Base-by-base conservation (phyloP, 1,140 invertebrate species). In the Hermetia illucens region DNA sequence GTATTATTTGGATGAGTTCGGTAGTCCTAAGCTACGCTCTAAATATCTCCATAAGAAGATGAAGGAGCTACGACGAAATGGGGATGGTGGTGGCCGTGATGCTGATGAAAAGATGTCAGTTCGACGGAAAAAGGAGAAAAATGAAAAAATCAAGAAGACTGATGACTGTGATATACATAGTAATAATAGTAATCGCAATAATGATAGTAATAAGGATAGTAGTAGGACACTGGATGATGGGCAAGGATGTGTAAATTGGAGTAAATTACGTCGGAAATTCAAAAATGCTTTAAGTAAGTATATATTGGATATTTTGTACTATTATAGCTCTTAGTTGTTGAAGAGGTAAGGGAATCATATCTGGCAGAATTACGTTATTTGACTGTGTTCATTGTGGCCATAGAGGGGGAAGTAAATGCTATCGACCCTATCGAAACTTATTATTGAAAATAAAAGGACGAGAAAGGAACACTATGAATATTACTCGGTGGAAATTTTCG, bases 1-100 rank as follows among this genome's bases (percentile, higher is more conserved):
- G 52, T 61, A 58, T 36, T 61, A 61, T 43, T 42, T 61, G 30
- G 57, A 61, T 34, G 58, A 61, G 39, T 57, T 58, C 6, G 58
- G 58, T 4, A 61, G 58, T 36, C 58, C 58, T 4, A 55, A 60
- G 41, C 38, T 61, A 38, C 43, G 55, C 0, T 57, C 59, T 41
- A 58, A 60, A 43, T 58, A 56, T 15, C 49, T 52, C 2, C 42
- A 53, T 5, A 60, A 60, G 32, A 50, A 53, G 18, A 53, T 55
- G 20, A 50, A 49, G 1, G 44, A 43, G 39, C 42, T 47, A 39
- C 53, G 51, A 21, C n/a, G n/a, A 27, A n/a, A 44, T 43, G 47
- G 46, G 47, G 46, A 48, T 48, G 45, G 25, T n/a, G 27, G 33
- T 42, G 45, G 44, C 40, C 42, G 42, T 44, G 44, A 40, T 37